Conservation (phyloP, 35 echinoderm and acorn worm species). For the Lytechinus pictus region DNA sequence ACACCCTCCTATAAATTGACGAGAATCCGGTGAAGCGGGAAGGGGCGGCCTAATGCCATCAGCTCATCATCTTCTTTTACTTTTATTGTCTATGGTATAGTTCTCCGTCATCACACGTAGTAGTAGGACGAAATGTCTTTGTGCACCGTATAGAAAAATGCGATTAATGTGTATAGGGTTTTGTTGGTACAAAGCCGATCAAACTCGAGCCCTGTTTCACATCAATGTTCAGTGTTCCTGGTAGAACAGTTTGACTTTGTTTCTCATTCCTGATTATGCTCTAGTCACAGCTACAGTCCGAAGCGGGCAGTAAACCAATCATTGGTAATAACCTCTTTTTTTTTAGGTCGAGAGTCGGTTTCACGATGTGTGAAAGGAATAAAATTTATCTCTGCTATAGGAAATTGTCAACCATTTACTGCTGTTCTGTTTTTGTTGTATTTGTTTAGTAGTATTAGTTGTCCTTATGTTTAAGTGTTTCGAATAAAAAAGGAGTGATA, state of each 20-base stretch:
- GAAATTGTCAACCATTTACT: too few relatives aligned
- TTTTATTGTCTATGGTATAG: neutral
- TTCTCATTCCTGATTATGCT: neutral
- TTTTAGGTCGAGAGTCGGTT: too few relatives aligned
- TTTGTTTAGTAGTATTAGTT: too few relatives aligned
- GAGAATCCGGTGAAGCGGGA: neutral
- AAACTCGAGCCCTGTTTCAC: neutral
- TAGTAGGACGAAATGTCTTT: neutral
- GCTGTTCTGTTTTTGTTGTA: too few relatives aligned
- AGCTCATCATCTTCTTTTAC: neutral
- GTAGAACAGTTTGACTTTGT: neutral
- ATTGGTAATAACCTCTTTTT: too few relatives aligned
- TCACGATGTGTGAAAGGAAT: too few relatives aligned
- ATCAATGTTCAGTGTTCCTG: neutral
- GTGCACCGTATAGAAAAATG: neutral
- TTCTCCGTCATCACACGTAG: neutral
- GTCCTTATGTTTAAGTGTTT: too few relatives aligned
- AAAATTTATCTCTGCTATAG: too few relatives aligned
- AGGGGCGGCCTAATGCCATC: neutral
- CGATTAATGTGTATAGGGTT: conserved; percentile 6
- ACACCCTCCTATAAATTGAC: neutral
- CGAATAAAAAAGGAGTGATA: too few relatives aligned
- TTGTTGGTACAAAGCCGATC: neutral
- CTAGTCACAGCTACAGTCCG: too few relatives aligned
- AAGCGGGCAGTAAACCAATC: too few relatives aligned